A percentile compares a stretch with the other conserved stretches of the same genome.
Evolutionary conservation across 2,113 vertebrate species (phyloP).

Genomic region (Hucho hucho): DNA sequence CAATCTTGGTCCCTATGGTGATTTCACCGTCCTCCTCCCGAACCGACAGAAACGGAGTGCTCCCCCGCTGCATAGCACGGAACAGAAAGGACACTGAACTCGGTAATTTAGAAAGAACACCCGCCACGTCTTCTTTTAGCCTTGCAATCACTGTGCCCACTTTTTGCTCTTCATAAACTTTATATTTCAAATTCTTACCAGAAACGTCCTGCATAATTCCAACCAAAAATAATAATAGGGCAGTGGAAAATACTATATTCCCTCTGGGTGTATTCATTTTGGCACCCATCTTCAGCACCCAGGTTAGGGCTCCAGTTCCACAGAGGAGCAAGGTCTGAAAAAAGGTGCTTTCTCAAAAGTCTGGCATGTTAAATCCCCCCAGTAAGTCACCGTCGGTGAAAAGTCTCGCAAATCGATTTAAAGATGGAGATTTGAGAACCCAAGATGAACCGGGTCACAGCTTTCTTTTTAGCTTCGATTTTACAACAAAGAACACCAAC

Average conservation of each 20-base stretch:
- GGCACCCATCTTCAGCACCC: slow-evolving; percentile 46
- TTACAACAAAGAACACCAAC: background rate
- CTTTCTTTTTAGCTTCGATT: background rate
- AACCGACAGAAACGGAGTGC: slow-evolving; percentile 81
- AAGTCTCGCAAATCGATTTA: slow-evolving; percentile 19
- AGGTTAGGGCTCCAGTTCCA: slow-evolving; percentile 41
- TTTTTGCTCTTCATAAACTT: slow-evolving; percentile 95
- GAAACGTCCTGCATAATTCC: slow-evolving; percentile 53
- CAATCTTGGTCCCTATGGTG: slow-evolving; percentile 88
- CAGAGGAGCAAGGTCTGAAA: slow-evolving; percentile 25
- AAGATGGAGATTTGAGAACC: slow-evolving; percentile 20
- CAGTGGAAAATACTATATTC: slow-evolving; percentile 46
- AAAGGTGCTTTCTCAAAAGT: slow-evolving; percentile 42
- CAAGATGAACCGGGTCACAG: background rate
- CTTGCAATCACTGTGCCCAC: slow-evolving; percentile 89
- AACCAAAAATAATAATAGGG: slow-evolving; percentile 63
- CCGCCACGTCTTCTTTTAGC: slow-evolving; percentile 87
- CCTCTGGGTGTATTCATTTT: slow-evolving; percentile 50
- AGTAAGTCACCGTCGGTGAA: slow-evolving; percentile 12
- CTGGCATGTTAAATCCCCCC: slow-evolving; percentile 47
- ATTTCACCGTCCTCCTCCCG: slow-evolving; percentile 93
- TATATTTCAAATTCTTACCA: slow-evolving; percentile 89
- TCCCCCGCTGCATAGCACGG: slow-evolving; percentile 89
- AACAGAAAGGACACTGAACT: slow-evolving; percentile 84
- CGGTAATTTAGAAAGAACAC: slow-evolving; percentile 81